These are phyloP conservation scores for Drosophila suboccidentalis DNA, from an alignment of 2,888 invertebrate species.

Conservation along the genomic window DNA sequence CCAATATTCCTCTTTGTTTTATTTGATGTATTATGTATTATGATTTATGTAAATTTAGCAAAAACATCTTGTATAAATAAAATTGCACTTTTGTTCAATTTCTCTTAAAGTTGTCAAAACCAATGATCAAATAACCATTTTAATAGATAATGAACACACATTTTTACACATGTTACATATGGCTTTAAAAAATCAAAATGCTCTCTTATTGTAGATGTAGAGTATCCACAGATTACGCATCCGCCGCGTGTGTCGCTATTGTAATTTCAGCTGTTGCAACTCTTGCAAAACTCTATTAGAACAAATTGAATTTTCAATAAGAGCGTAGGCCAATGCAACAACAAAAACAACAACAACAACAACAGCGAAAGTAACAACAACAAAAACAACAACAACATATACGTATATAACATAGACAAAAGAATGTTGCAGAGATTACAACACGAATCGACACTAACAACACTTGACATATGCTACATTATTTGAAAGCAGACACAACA, in stretches of 20 bases:
- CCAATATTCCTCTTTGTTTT: no score
- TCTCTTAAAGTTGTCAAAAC: no score
- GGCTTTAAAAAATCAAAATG: not conserved
- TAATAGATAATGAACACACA: no score
- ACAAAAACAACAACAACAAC: conserved; percentile 5
- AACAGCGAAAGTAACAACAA: conserved; percentile 15
- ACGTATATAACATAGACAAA: conserved; percentile 16
- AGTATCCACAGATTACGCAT: conserved; percentile 39
- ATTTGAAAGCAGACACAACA: conserved; percentile 31
- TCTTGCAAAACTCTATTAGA: conserved; percentile 68
- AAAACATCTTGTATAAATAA: no score
- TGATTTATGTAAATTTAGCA: no score
- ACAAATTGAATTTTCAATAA: conserved; percentile 76
- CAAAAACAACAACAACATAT: conserved; percentile 8
- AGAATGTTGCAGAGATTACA: conserved; percentile 33
- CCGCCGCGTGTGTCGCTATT: conserved; percentile 31
- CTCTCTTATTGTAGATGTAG: not conserved
- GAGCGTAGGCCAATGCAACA: conserved; percentile 50
- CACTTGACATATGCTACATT: conserved; percentile 71
- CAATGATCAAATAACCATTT: no score
- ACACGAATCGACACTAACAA: conserved; percentile 46
- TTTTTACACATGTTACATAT: not conserved
- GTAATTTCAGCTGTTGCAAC: conserved; percentile 38
- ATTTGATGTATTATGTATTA: no score
- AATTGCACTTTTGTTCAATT: no score